Evolutionary conservation across 92 coral and sea anemone species (phyloP).

Genomic region (Desmophyllum pertusum): DNA sequence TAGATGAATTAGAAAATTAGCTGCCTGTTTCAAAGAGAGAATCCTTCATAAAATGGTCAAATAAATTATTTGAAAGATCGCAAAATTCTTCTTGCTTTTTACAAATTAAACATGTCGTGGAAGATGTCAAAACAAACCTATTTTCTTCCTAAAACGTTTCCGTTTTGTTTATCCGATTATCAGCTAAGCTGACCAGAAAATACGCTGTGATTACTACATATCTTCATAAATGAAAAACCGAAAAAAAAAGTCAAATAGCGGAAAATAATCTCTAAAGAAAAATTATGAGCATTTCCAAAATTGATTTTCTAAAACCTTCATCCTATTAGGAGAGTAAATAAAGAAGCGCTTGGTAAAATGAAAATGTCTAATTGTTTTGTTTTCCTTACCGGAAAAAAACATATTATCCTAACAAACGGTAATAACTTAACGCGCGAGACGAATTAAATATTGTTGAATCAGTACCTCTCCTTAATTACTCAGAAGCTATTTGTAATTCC

Average conservation of each 20-base stretch:
- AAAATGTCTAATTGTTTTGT: constrained; percentile 11
- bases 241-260: constrained; percentile 23
- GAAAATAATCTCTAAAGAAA: not conserved
- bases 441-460: constrained; percentile 23
- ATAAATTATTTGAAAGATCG: not conserved
- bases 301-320: constrained; percentile 20
- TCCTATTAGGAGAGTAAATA: constrained; percentile 23
- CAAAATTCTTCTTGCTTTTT: not conserved
- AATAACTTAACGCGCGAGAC: constrained; percentile 17
- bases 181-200: not conserved
- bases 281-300: constrained; percentile 13
- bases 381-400: constrained; percentile 7
- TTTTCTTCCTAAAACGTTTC: not conserved
- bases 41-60: not conserved
- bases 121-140: not conserved
- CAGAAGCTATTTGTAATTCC: not conserved
- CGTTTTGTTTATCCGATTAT: not conserved
- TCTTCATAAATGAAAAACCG: not conserved
- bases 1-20: constrained; percentile 20
- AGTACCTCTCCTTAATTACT: constrained; percentile 6
- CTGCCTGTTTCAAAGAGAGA: constrained; percentile 2
- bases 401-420: constrained; percentile 31
- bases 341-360: constrained; percentile 38
- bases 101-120: not conserved
- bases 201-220: not conserved